phyloP scores from a whole-genome alignment of 2,113 vertebrate genomes.

The Prunella himalayana region DNA sequence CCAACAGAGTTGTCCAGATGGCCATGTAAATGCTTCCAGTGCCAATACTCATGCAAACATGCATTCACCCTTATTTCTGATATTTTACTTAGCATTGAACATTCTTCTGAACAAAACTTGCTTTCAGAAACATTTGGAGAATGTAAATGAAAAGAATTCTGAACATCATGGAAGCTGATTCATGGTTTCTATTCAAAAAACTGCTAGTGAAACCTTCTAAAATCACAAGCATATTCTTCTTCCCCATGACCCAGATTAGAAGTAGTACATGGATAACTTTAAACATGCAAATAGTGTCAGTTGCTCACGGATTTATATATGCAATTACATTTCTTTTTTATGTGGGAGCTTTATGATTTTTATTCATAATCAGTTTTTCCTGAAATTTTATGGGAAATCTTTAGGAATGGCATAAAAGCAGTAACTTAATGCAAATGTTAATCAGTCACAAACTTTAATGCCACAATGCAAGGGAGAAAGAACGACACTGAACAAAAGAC shows the following conservation, averaged over 20 bases:
- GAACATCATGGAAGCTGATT: neutral
- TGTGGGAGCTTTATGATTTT: neutral
- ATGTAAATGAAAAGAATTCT: neutral
- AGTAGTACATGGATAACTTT: neutral
- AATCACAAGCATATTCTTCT: neutral
- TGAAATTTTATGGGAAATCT: neutral
- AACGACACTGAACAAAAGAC: neutral
- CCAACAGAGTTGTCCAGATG: slow-evolving; percentile 27
- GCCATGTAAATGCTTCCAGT: neutral
- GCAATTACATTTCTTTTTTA: neutral
- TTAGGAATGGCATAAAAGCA: neutral
- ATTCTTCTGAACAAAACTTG: neutral
- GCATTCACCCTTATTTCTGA: neutral
- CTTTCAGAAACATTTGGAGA: neutral
- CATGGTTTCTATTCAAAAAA: slow-evolving; percentile 6
- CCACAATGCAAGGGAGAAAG: neutral
- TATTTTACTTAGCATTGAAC: neutral
- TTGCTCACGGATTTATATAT: neutral
- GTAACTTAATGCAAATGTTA: neutral
- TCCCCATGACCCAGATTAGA: neutral
- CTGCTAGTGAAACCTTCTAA: neutral
- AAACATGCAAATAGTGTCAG: neutral
- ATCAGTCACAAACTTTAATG: neutral
- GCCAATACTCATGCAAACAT: neutral
- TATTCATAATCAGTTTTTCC: neutral